phyloP scores from a whole-genome alignment of 2,113 vertebrate species.

The Rhinoderma darwinii region DNA sequence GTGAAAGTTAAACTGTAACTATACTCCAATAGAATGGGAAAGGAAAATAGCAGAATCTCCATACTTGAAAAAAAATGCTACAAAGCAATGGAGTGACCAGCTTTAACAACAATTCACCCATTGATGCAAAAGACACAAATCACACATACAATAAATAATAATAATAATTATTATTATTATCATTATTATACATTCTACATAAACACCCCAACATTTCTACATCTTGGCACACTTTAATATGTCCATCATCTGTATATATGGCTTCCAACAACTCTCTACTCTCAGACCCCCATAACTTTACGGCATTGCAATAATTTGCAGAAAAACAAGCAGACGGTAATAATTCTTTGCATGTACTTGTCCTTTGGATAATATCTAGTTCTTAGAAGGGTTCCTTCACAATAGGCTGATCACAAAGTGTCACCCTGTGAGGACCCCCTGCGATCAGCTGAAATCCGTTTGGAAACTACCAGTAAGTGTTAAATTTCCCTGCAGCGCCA shows the following conservation, averaged over 20 bases:
- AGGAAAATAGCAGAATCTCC: neutral
- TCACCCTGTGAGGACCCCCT: too few relatives aligned
- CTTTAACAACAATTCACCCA: neutral
- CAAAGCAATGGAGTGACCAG: too few relatives aligned
- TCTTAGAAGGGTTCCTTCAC: too few relatives aligned
- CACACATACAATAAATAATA: neutral
- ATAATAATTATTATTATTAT: neutral
- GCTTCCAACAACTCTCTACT: neutral
- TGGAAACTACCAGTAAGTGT: too few relatives aligned
- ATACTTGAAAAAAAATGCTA: neutral
- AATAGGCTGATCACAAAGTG: too few relatives aligned
- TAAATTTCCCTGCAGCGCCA: too few relatives aligned
- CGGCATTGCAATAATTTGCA: too few relatives aligned
- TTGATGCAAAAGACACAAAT: neutral
- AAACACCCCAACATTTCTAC: neutral
- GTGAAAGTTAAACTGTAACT: conserved; percentile 16
- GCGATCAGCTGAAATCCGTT: too few relatives aligned
- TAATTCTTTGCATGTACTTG: too few relatives aligned
- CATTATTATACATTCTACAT: neutral
- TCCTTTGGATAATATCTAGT: too few relatives aligned
- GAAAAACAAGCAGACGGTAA: too few relatives aligned
- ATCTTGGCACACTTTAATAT: neutral
- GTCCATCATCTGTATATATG: neutral
- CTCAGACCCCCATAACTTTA: neutral
- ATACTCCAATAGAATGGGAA: neutral